Percentiles rank a stretch among this genome's conserved stretches.
phyloP scores from a whole-genome alignment of 2,113 vertebrate genomes.

The Astatoreochromis straeleni region DNA sequence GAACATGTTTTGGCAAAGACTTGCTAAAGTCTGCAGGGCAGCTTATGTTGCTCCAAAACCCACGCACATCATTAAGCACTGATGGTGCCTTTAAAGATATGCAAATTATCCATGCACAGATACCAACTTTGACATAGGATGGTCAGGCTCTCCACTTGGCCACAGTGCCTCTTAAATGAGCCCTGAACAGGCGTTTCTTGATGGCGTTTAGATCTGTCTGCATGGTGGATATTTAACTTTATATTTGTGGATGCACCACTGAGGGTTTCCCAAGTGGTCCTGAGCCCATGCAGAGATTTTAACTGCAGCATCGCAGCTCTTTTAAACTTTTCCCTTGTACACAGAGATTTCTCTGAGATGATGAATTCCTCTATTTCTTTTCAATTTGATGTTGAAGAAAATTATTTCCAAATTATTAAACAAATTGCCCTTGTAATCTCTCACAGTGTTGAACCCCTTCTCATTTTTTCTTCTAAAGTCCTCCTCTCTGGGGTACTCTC shows the following conservation, averaged over 20 bases:
- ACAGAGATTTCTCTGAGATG: neutral
- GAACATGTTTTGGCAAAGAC: neutral
- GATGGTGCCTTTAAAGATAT: neutral
- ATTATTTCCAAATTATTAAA: neutral
- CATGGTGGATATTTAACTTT: neutral
- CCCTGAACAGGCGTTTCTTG: neutral
- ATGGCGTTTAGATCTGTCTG: neutral
- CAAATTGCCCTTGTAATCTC: neutral
- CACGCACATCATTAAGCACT: neutral
- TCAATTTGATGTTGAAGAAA: neutral
- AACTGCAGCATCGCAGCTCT: fast-evolving
- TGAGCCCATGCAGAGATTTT: neutral
- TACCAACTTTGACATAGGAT: neutral
- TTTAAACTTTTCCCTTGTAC: neutral
- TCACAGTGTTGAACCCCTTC: neutral
- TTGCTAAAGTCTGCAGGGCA: neutral
- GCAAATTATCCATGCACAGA: neutral
- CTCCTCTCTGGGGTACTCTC: neutral
- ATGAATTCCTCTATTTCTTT: neutral
- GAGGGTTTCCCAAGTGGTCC: neutral
- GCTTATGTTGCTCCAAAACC: neutral
- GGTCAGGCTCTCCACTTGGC: neutral
- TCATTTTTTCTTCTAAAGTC: neutral
- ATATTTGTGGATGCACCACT: neutral
- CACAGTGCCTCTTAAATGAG: neutral